Evolutionary conservation across 53 echinoderm and acorn worm species (phyloP).

Genomic region (Luidia sarsii): DNA sequence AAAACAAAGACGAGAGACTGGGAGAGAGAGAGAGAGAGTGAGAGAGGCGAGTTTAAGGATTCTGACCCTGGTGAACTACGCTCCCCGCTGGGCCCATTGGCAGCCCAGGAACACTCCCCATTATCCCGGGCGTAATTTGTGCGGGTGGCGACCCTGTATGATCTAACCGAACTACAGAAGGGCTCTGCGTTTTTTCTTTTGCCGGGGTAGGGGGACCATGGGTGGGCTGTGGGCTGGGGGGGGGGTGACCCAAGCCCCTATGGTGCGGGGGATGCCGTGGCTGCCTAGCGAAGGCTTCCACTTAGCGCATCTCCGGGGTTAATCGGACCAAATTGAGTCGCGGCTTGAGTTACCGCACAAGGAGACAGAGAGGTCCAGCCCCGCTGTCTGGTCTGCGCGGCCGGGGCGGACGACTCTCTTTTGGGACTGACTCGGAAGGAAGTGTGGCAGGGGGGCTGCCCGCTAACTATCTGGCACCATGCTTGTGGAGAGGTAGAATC

Average conservation of each 20-base stretch:
- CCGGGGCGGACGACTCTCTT: too few species aligned
- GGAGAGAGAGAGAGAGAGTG: too few species aligned
- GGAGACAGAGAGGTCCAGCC: constrained; percentile 3
- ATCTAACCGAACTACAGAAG: constrained; percentile 52
- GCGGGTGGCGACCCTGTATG: constrained; percentile 43
- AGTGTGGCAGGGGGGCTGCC: too few species aligned
- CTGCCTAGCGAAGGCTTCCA: constrained; percentile 45
- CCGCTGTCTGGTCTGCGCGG: constrained; percentile 3
- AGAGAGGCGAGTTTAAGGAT: too few species aligned
- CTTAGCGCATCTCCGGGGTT: constrained; percentile 12
- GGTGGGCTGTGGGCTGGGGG: too few species aligned
- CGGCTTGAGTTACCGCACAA: constrained; percentile 44
- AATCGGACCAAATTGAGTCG: constrained; percentile 15
- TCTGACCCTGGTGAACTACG: constrained; percentile 48
- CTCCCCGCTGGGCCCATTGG: constrained; percentile 27
- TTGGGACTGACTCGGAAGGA: too few species aligned
- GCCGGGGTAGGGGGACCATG: too few species aligned
- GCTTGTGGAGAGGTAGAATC: too few species aligned
- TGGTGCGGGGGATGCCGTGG: not conserved
- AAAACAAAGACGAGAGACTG: too few species aligned
- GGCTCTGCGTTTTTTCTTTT: too few species aligned
- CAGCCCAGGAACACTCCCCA: constrained; percentile 42
- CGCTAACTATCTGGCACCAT: too few species aligned
- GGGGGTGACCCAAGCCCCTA: too few species aligned
- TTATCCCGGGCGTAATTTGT: constrained; percentile 33